Percentiles rank a stretch among this genome's conserved stretches.
phyloP scores from a whole-genome alignment of 2,888 invertebrate genomes.

The Adineta ricciae region DNA sequence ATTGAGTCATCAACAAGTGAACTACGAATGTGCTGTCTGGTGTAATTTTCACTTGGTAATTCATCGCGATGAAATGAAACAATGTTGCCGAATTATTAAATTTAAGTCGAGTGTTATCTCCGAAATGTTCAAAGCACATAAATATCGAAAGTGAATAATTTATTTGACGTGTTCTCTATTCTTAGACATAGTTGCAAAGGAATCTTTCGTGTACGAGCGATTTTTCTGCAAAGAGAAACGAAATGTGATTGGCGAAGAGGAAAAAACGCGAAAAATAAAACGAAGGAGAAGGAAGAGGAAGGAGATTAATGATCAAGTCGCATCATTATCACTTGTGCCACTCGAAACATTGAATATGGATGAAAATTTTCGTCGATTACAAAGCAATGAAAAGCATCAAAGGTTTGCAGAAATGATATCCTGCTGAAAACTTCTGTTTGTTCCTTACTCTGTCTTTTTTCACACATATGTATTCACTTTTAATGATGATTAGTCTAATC shows the following conservation, averaged over 20 bases:
- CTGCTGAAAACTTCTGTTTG: slow-evolving; percentile 9
- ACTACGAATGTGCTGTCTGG: no score
- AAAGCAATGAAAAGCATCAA: neutral
- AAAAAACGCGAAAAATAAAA: neutral
- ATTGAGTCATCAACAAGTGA: no score
- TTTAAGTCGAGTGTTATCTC: neutral
- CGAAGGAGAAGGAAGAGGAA: neutral
- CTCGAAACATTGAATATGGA: neutral
- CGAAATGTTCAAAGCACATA: neutral
- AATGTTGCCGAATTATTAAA: no score
- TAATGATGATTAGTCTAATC: neutral
- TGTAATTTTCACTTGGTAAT: no score
- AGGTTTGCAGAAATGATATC: neutral
- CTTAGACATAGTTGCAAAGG: neutral
- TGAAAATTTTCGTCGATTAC: neutral
- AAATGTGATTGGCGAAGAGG: neutral
- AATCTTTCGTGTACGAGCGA: neutral
- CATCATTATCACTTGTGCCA: slow-evolving; percentile 4
- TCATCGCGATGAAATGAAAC: no score
- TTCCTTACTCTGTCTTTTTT: neutral
- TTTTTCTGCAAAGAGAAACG: neutral
- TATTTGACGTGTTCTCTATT: neutral
- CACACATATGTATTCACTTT: neutral
- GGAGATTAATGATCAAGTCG: slow-evolving; percentile 2
- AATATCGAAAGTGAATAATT: neutral